Base-by-base conservation (phyloP, 2,113 vertebrate species). In the Seriola aureovittata region DNA sequence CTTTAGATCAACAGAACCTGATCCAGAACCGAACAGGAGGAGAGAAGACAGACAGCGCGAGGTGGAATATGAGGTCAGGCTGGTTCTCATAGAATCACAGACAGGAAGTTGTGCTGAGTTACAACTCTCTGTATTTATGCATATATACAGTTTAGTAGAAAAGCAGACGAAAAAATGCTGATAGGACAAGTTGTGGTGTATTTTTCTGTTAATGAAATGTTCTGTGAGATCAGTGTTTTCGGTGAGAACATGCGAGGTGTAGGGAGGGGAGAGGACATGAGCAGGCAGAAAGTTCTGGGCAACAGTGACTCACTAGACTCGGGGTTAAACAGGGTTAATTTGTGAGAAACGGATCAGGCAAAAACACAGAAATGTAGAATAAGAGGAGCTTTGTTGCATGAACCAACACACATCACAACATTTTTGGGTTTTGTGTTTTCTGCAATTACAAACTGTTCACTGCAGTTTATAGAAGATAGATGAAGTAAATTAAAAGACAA, bases 1-100 rank as follows among this genome's bases (percentile, higher is more conserved):
- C 81, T 91, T 85, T 91, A 85, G 88, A 90, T 91, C 91, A 94
- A 93, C 90, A 91, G 71, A 93, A 91, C 90, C 88, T 75, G 89
- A 94, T 87, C 91, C 91, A 91, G 82, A 85, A 85, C 79, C 71
- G 52, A 87, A 67, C 88, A 75, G 80, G 74, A 78, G 78, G 81
- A 82, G 70, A 75, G 75, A 57, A 70, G 77, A 79, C 78, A 77
- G 88, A 78, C 75, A 48, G 83, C 50, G 50, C 21, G 23, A 91
- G 88, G 83, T 80, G 86, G 88, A 84, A 75, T 64, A 70, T 34
- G 34, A 78, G 88, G 88, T 89, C 81, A 82, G 72, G 75, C 64
- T n/a, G 23, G 78, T 81, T 88, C 88, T 75, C 88, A 86, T 71
- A 86, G 66, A 78, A 55, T 80, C 59, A 74, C 38, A 36, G 70